Percentiles rank a stretch among this genome's conserved stretches.
Conservation (phyloP, 2,888 invertebrate species). For the Endomychus coccineus region DNA sequence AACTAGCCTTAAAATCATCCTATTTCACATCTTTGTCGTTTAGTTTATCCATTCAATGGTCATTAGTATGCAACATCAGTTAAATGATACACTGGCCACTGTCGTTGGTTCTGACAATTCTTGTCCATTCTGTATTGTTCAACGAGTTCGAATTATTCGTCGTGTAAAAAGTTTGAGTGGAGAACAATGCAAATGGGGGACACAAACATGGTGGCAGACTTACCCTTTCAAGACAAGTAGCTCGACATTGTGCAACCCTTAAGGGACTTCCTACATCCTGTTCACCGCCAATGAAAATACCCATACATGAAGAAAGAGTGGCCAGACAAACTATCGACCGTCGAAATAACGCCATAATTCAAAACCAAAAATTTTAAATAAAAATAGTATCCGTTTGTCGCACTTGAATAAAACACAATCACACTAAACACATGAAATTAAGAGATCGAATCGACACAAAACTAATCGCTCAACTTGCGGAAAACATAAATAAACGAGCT, state of each 20-base stretch:
- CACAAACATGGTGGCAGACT: conserved; percentile 28
- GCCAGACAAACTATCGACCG: conserved; percentile 35
- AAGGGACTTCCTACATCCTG: conserved; percentile 64
- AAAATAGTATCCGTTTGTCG: conserved; percentile 19
- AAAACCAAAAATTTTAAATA: conserved; percentile 18
- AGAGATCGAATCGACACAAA: conserved; percentile 19
- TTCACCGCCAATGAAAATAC: conserved; percentile 48
- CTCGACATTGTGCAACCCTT: conserved; percentile 64
- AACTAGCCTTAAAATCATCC: no score
- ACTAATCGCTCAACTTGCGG: conserved; percentile 13
- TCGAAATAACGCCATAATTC: conserved; percentile 35
- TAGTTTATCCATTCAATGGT: no score
- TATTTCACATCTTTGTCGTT: no score
- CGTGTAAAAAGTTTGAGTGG: no score
- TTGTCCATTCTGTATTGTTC: no score
- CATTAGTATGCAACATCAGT: no score
- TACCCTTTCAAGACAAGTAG: conserved; percentile 66
- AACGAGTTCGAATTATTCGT: no score
- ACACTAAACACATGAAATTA: conserved; percentile 15
- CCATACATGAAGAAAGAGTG: conserved; percentile 34
- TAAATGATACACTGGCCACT: no score
- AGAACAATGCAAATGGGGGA: no score
- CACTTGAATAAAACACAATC: no score
- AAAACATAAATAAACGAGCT: conserved; percentile 14
- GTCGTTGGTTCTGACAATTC: no score